A percentile compares a stretch with the other conserved stretches of the same genome.
Conservation (phyloP, 2,797 vertebrate species). For the Sylvilagus floridanus region DNA sequence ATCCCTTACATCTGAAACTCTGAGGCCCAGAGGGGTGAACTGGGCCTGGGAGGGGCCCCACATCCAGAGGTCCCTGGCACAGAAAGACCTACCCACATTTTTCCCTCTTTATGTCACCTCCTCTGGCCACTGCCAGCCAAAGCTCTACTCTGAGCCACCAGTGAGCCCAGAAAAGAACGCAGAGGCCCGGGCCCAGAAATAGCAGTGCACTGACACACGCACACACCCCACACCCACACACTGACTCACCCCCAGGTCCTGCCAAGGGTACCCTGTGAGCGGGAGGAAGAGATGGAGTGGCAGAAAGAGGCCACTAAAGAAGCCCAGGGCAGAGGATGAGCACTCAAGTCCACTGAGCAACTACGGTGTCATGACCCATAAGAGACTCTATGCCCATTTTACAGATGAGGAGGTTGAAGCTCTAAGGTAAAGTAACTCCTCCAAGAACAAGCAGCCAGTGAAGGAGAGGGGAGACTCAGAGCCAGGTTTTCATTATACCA, state of each 20-base stretch:
- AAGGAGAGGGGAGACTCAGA: neutral
- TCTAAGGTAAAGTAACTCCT: neutral
- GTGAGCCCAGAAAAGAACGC: conserved; percentile 50
- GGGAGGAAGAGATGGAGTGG: neutral
- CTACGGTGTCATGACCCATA: neutral
- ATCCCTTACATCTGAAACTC: neutral
- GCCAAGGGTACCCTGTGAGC: neutral
- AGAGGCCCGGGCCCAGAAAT: conserved; percentile 51
- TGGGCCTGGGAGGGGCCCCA: neutral
- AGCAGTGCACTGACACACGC: neutral
- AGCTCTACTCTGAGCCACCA: conserved; percentile 1
- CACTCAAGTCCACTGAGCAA: rapidly evolving
- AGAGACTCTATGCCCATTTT: neutral
- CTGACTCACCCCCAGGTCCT: neutral
- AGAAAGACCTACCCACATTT: neutral
- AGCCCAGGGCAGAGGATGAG: neutral
- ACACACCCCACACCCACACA: neutral
- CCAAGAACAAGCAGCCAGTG: neutral
- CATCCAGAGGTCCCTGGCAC: neutral
- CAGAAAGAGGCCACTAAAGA: neutral
- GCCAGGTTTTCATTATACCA: neutral
- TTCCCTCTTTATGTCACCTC: neutral
- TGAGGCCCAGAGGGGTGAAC: neutral
- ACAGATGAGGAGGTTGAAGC: neutral
- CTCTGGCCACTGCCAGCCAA: neutral